Evolutionary conservation across 2,113 vertebrate species (phyloP).

Genomic region (Aegithalos caudatus): DNA sequence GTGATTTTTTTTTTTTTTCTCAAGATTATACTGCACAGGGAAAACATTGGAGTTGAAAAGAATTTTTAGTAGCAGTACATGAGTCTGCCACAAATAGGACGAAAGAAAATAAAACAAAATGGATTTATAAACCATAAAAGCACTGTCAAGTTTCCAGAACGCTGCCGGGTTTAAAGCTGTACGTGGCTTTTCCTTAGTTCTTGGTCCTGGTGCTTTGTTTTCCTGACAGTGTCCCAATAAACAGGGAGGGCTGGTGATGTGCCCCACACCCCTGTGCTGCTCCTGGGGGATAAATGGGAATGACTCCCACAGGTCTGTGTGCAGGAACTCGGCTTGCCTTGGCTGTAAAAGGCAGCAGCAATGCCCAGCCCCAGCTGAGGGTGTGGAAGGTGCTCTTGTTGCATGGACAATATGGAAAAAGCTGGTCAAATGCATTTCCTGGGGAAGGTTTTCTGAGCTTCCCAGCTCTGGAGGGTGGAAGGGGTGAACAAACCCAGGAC

Average conservation of each 20-base stretch:
- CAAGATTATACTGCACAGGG: conserved; percentile 25
- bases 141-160: conserved; percentile 25
- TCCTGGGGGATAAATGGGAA: not conserved
- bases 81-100: conserved; percentile 55
- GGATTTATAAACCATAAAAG: conserved; percentile 19
- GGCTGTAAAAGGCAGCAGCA: not conserved
- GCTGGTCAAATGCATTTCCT: not conserved
- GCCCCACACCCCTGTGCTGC: not conserved
- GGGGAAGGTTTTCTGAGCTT: not conserved
- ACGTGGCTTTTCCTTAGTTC: not conserved
- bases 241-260: not conserved
- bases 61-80: conserved; percentile 61
- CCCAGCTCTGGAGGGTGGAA: not conserved
- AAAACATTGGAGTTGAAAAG: conserved; percentile 50
- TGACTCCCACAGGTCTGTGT: not conserved
- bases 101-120: conserved; percentile 62
- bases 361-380: not conserved
- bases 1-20: not conserved
- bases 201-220: not conserved
- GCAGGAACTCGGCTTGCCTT: not conserved
- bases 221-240: not conserved
- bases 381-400: not conserved
- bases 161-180: conserved; percentile 15
- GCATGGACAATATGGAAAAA: not conserved
- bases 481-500: not conserved